phyloP scores from a whole-genome alignment of 2,797 vertebrate species.

The Fratercula arctica region DNA sequence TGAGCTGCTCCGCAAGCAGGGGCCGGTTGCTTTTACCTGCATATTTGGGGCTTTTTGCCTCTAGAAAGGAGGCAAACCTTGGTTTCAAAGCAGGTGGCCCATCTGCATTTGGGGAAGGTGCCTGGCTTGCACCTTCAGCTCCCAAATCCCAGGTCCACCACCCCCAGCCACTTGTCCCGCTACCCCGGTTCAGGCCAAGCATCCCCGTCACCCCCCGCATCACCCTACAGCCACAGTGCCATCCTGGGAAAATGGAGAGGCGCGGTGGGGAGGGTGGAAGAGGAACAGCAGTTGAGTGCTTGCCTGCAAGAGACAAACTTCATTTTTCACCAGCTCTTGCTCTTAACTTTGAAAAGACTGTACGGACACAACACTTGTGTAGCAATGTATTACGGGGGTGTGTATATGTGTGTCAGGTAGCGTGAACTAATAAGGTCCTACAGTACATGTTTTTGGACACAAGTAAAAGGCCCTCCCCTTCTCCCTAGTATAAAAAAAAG shows the following conservation, averaged over 20 bases:
- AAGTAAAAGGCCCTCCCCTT: neutral
- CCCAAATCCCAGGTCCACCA: neutral
- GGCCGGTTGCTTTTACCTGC: neutral
- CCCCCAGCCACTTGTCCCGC: neutral
- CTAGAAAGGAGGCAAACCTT: neutral
- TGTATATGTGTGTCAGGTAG: neutral
- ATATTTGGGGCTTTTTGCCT: neutral
- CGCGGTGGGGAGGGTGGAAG: neutral
- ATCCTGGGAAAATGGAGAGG: neutral
- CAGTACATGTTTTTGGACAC: neutral
- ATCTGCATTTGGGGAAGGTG: neutral
- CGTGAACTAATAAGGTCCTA: neutral
- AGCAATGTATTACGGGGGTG: neutral
- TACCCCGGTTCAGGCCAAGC: rapidly evolving
- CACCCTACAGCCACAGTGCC: neutral
- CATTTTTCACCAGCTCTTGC: neutral
- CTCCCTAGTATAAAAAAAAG: neutral
- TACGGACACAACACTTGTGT: neutral
- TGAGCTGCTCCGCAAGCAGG: rapidly evolving
- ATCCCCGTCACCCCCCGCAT: rapidly evolving
- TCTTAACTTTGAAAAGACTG: neutral
- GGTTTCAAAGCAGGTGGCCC: neutral
- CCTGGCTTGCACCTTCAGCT: neutral
- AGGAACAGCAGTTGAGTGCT: neutral
- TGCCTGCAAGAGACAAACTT: neutral